Evolutionary conservation across 2,113 vertebrate species (phyloP).

Genomic region (Chroicocephalus ridibundus): DNA sequence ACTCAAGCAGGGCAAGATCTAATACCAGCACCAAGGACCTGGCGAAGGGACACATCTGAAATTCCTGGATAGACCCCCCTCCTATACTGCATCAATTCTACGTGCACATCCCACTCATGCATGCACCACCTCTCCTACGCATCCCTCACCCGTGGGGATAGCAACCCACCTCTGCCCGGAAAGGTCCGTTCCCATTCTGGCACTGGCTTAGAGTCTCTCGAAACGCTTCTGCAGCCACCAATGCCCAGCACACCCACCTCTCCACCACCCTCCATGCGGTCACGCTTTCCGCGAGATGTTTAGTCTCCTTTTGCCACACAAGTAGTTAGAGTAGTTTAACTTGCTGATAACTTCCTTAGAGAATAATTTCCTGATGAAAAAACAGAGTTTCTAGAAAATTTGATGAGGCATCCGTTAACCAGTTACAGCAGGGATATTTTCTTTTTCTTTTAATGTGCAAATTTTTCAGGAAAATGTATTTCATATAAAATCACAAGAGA

Average conservation of each 20-base stretch:
- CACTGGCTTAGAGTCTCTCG: accelerated
- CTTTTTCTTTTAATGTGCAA: neutral
- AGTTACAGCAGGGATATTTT: neutral
- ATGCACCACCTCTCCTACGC: too few species aligned
- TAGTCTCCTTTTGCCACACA: neutral
- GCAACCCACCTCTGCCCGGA: too few species aligned
- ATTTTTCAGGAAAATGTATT: neutral
- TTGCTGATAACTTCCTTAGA: neutral
- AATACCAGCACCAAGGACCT: neutral
- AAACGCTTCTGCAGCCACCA: accelerated
- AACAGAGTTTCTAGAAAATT: neutral
- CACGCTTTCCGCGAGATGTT: neutral
- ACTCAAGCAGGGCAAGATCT: neutral
- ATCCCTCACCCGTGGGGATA: too few species aligned
- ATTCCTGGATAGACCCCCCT: neutral
- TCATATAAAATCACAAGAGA: neutral
- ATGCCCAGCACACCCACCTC: neutral
- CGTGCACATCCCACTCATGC: too few species aligned
- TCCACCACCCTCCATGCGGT: accelerated
- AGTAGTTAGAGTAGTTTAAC: neutral
- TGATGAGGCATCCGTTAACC: neutral
- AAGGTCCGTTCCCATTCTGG: too few species aligned
- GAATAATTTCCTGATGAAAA: neutral
- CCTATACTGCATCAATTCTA: accelerated
- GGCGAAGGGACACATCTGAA: neutral